These are phyloP conservation scores for Typhlichthys eigenmanni DNA, from an alignment of 2,797 vertebrate genomes.

Conservation along the genomic window DNA sequence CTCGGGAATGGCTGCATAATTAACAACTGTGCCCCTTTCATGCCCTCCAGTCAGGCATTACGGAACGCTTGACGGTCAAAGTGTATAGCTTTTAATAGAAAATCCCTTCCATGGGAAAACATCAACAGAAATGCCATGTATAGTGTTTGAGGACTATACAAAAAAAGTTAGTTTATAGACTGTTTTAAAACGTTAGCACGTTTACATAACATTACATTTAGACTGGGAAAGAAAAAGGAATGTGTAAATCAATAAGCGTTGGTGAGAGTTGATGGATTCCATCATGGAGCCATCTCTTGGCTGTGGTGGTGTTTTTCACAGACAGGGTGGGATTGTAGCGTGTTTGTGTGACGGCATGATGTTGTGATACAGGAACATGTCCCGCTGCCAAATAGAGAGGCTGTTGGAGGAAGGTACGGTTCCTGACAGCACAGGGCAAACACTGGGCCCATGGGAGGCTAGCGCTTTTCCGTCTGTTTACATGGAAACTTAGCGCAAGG, in stretches of 20 bases:
- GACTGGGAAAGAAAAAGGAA: no score
- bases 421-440: background rate
- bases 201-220: no score
- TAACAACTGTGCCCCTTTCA: slow-evolving; percentile 30
- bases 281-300: background rate
- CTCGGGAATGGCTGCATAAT: slow-evolving; percentile 23
- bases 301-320: background rate
- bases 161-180: background rate
- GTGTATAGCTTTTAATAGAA: slow-evolving; percentile 16
- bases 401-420: background rate
- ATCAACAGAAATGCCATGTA: background rate
- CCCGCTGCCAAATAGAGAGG: slow-evolving; percentile 5
- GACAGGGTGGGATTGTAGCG: slow-evolving; percentile 10
- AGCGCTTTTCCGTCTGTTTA: background rate
- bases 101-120: slow-evolving; percentile 16
- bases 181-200: background rate
- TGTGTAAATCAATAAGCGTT: no score
- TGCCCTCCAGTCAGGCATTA: slow-evolving; percentile 33
- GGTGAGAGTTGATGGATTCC: no score
- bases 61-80: slow-evolving; percentile 19
- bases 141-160: background rate
- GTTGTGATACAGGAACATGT: slow-evolving; percentile 12
- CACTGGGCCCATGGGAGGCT: background rate
- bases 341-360: slow-evolving; percentile 2
- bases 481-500: background rate